A percentile compares a stretch with the other conserved stretches of the same genome.
Conservation (phyloP, 1,140 invertebrate species). For the Anadara kagoshimensis region DNA sequence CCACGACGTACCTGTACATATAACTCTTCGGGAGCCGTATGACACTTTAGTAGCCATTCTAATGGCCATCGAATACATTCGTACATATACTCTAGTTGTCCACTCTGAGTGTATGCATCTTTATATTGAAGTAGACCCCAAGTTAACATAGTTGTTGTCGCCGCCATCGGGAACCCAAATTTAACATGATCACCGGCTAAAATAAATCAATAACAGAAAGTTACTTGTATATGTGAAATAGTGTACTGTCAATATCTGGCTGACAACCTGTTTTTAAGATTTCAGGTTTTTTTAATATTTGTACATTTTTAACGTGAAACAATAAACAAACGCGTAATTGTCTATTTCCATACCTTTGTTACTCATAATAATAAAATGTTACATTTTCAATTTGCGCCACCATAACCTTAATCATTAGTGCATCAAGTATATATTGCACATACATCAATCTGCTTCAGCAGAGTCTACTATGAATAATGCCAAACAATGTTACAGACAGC, state of each 20-base stretch:
- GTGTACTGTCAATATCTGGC: background rate
- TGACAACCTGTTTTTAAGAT: background rate
- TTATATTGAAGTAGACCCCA: conserved; percentile 78
- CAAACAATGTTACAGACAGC: no score
- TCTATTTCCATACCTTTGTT: no score
- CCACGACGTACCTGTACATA: conserved; percentile 49
- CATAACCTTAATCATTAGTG: no score
- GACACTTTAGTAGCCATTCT: conserved; percentile 79
- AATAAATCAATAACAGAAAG: background rate
- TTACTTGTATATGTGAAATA: background rate
- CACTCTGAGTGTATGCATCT: conserved; percentile 74
- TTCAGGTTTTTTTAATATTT: background rate
- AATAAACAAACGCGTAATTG: no score
- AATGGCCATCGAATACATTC: conserved; percentile 75
- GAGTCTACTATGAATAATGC: no score
- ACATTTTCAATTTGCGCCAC: no score
- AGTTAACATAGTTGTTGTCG: conserved; percentile 77
- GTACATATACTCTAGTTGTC: conserved; percentile 72
- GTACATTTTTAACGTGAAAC: no score
- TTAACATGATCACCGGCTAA: conserved; percentile 79
- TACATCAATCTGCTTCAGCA: no score
- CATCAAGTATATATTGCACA: no score
- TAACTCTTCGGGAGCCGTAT: conserved; percentile 38
- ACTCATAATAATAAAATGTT: no score
- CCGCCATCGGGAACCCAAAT: conserved; percentile 80